Base-by-base conservation (phyloP, 1,140 invertebrate genomes). In the Drosophila pseudoananassae region DNA sequence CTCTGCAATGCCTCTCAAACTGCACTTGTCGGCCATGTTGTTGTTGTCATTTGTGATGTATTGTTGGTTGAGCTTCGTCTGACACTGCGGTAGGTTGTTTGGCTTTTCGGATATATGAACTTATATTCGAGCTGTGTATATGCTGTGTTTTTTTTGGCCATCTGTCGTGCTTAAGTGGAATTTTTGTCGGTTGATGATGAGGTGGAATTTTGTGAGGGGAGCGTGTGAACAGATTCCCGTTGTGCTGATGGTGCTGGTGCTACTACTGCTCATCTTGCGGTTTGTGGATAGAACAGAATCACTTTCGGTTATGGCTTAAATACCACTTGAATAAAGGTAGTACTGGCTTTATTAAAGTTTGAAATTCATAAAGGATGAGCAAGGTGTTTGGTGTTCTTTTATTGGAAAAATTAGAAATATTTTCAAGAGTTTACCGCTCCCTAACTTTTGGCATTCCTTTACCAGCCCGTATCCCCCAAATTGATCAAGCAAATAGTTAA, bases 51-150 rank as follows among this genome's bases (percentile, higher is more conserved):
- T 66, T 59, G 57, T 66, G 63, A 66, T 66, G 63, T 64, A 66
- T 66, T 64, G 46, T 64, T 60, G 47, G 69, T 74, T 76, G 76
- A 85, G 79, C 82, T 85, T 71, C 79, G 38, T 46, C 82, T 59
- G 74, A 78, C 56, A 58, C 51, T 66, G 63, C 59, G 61, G 33
- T 76, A 75, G 68, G 49, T 82, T 83, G 79, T 72, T 76, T 71
- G 73, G 50, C 51, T 69, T 53, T 69, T 74, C 45, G 38, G 63
- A 66, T 52, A 66, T 66, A 66, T 64, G 59, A 66, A 66, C 63
- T 66, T 66, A 66, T 64, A 66, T 66, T 63, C 59, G 46, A 17
- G 43, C 43, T 25, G 38, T 9, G 15, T 51, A n/a, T 36, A 10
- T 52, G 20, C 20, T 20, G 20, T 43, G 33, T 61, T 38, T 43